Base-by-base conservation (phyloP, 2,888 invertebrate genomes). In the Mechanitis messenoides region DNA sequence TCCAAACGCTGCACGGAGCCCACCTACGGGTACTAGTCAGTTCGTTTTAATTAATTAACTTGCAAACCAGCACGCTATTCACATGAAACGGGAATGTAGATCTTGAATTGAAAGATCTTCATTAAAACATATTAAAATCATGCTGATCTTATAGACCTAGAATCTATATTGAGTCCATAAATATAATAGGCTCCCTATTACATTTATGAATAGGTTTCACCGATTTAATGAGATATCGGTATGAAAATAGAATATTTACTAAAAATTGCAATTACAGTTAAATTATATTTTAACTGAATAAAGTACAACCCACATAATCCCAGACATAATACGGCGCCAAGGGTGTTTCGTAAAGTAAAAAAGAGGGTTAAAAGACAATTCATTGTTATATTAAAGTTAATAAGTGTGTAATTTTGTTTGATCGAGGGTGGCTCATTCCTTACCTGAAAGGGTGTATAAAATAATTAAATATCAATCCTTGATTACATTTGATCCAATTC, bases 321-420 rank as follows among this genome's bases (percentile, higher is more conserved):
- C 69, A 69, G 68, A 71, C 72, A 71, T 71, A 65, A 60, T 67
- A 68, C 67, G 72, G 72, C 74, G 77, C 74, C 75, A 69, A 61
- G 62, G 66, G 68, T 72, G 69, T 59, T 70, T 71, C 71, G 70
- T 54, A 59, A 62, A 20, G 28, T 45, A 60, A 66, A 63, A 66
- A 64, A 66, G 45, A 58, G 42, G 60, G 62, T 38, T 60, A 63
- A 60, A 64, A 64, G 62, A 64, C 64, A 66, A 64, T 66, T 64
- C 66, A 61, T 62, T 66, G 66, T 66, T 56, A 62, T 60, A 64
- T 81, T 83, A 76, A 78, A 81, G 79, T 80, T 85, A 87, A 88
- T 87, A 85, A 85, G 85, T 86, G 81, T 85, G 84, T 87, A 85
- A 88, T 87, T 84, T 85, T 65, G 82, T 84, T 80, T 77, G 83